Conservation (phyloP, 2,113 vertebrate species). For the Porphyrio hochstetteri region DNA sequence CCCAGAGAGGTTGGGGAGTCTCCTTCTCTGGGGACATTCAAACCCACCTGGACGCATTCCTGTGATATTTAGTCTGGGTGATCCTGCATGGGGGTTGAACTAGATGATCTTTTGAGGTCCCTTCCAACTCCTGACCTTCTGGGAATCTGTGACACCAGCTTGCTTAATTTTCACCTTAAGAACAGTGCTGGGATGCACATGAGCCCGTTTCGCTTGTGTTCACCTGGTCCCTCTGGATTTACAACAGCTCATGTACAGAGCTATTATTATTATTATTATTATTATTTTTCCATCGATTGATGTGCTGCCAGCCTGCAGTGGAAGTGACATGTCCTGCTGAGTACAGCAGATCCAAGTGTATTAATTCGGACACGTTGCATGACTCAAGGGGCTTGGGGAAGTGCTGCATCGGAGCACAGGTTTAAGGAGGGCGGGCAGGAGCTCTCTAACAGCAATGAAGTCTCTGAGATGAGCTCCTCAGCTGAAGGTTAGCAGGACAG, state of each 20-base stretch:
- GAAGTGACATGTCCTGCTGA: neutral
- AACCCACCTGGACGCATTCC: too few species aligned
- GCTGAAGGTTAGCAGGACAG: neutral
- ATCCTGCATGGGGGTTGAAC: too few species aligned
- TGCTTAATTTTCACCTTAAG: neutral
- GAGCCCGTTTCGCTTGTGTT: neutral
- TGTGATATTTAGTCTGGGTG: too few species aligned
- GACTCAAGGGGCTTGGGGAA: neutral
- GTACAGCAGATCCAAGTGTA: neutral
- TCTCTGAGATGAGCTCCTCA: rapidly evolving
- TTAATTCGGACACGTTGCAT: neutral
- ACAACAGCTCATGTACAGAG: rapidly evolving
- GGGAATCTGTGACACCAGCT: neutral
- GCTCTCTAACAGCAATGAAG: rapidly evolving
- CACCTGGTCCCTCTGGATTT: neutral
- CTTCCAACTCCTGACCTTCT: too few species aligned
- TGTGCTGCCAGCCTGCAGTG: neutral
- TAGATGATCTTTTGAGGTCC: too few species aligned
- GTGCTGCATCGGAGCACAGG: rapidly evolving
- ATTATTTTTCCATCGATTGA: neutral
- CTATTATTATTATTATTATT: neutral
- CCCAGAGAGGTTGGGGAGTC: too few species aligned
- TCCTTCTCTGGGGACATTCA: too few species aligned
- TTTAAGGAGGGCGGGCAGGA: neutral
- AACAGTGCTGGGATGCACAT: neutral